Percentiles rank a stretch among this genome's conserved stretches.
Conservation (phyloP, 2,888 invertebrate species). For the Rhyacophila evoluta region DNA sequence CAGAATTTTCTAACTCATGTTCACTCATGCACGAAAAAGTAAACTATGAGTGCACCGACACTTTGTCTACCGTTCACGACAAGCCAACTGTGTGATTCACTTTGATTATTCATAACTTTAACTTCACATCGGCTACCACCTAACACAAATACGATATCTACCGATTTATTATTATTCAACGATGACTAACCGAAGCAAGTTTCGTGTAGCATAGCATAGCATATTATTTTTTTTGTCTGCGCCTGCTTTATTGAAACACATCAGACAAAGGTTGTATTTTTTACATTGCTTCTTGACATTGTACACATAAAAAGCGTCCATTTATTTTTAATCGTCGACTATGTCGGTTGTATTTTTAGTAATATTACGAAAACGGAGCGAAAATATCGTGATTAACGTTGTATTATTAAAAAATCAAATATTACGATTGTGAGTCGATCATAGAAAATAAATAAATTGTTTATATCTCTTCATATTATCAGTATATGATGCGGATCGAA, state of each 20-base stretch:
- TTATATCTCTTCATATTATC: too few relatives aligned
- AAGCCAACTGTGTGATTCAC: background rate
- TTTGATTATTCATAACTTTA: slow-evolving; percentile 4
- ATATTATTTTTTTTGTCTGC: background rate
- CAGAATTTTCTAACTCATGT: background rate
- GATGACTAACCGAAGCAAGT: background rate
- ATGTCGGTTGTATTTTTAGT: background rate
- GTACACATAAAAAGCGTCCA: background rate
- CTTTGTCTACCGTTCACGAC: background rate
- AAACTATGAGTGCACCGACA: background rate
- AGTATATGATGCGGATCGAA: too few relatives aligned
- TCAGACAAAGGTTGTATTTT: background rate
- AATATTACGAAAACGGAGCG: background rate
- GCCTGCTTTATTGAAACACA: background rate
- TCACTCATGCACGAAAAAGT: background rate
- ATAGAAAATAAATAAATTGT: too few relatives aligned
- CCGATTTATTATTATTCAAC: too few relatives aligned
- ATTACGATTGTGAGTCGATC: too few relatives aligned
- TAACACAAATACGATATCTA: too few relatives aligned
- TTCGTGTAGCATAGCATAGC: background rate
- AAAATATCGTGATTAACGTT: background rate
- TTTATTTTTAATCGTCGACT: background rate
- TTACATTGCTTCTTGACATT: background rate
- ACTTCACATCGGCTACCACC: background rate
- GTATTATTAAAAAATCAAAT: too few relatives aligned